Evolutionary conservation across 1,140 invertebrate genomes (phyloP), one percentile per base, ranked within the genome.

Genomic region (Magallana ariakensis): DNA sequence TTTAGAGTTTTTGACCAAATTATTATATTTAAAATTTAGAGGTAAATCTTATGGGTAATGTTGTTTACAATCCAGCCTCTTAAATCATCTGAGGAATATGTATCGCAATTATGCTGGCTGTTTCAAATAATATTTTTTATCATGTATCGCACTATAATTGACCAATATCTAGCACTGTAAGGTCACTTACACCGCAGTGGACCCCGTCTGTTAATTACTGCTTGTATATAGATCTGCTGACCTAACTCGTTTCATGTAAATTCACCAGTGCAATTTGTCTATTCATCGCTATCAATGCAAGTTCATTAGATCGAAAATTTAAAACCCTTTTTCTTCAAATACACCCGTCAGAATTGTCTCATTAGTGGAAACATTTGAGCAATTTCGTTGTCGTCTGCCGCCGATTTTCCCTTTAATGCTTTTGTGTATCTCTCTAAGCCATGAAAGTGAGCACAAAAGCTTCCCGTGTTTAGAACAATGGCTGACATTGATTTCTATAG

Each of bases 401-500:
- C 66, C 22, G 66, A 33, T 75, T 75, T 75, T 75, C 66, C 66
- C 66, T 75, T 75, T 75, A 75, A 75, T 75, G 66, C 66, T 75
- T 75, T 75, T 75, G 26, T 70, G 22, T 26, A 75, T 9, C 19
- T 75, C 66, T 75, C 66, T 11, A 22, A 75, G 22, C 19, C 22
- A 26, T 75, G 26, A 15, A 75, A 26, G 33, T 26, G 10, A 26
- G 33, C 22, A 75, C 13, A 75, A 33, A 26, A 26, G 66, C 66
- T 26, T 75, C 9, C 22, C 66, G 33, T 46, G 19, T 6, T 75
- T 75, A 75, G 66, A 75, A 75, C 66, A 75, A 75, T 75, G 15
- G 22, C 22, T 13, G 22, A 75, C 22, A 75, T 75, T 75, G 66
- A 75, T 75, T 26, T 75, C 66, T 75, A 75, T 75, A 26, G 22